phyloP scores from a whole-genome alignment of 2,888 invertebrate species.

The Oeneis ivallda region DNA sequence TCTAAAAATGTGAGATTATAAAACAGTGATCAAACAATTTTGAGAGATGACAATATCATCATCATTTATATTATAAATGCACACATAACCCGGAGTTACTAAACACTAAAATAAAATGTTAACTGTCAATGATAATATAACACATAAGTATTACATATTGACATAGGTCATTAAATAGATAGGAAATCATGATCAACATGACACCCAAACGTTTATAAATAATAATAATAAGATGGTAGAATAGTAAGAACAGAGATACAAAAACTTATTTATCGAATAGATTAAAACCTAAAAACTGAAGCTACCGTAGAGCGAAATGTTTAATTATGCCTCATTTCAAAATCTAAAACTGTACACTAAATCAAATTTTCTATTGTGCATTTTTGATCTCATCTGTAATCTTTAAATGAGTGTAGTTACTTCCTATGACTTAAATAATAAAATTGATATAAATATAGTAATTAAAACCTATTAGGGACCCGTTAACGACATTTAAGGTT shows the following conservation, averaged over 20 bases:
- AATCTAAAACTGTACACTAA: neutral
- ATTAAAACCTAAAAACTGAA: neutral
- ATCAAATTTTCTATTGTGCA: neutral
- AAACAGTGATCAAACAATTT: slow-evolving; percentile 1
- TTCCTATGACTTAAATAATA: neutral
- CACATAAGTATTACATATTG: no score
- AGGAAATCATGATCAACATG: slow-evolving; percentile 16
- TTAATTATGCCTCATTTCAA: neutral
- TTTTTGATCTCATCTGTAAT: neutral
- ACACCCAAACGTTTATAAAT: slow-evolving; percentile 2
- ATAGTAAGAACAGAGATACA: neutral
- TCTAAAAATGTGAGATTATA: slow-evolving; percentile 3
- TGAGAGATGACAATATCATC: neutral
- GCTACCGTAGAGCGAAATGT: neutral
- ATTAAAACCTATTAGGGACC: slow-evolving; percentile 35
- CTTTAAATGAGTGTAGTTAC: neutral
- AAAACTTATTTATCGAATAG: neutral
- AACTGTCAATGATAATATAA: neutral
- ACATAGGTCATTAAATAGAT: neutral
- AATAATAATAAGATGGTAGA: neutral
- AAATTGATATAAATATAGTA: slow-evolving; percentile 19
- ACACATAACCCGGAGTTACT: neutral
- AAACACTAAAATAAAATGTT: neutral
- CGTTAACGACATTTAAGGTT: slow-evolving; percentile 26
- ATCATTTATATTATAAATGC: no score